Conservation (phyloP, 2,888 invertebrate species). For the Scotopteryx bipunctaria region DNA sequence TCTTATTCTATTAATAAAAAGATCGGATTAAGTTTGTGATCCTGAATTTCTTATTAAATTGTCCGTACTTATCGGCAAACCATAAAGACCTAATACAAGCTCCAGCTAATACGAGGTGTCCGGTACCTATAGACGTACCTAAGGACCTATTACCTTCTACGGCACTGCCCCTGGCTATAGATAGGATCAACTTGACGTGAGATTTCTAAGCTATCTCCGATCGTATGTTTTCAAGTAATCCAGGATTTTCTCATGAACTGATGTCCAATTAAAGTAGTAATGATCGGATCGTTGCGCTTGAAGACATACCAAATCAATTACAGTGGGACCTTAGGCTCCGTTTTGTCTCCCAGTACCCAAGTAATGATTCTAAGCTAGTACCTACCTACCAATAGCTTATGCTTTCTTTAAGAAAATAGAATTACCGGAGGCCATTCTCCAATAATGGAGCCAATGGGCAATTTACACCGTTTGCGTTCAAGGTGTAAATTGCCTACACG, state of each 20-base stretch:
- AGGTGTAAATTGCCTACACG: slow-evolving; percentile 13
- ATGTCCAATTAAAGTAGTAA: slow-evolving; percentile 21
- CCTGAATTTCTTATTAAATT: neutral
- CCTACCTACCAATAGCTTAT: too few species aligned
- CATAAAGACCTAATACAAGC: slow-evolving; percentile 19
- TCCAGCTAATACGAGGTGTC: slow-evolving; percentile 20
- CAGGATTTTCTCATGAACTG: slow-evolving; percentile 23
- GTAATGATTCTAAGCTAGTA: neutral
- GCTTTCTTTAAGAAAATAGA: too few species aligned
- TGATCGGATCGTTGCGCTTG: slow-evolving; percentile 8
- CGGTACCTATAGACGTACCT: slow-evolving; percentile 16
- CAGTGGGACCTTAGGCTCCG: neutral
- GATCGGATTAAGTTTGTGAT: neutral
- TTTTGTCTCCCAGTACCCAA: too few species aligned
- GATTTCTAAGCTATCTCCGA: slow-evolving; percentile 37
- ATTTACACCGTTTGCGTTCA: neutral
- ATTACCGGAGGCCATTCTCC: too few species aligned
- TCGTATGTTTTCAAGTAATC: slow-evolving; percentile 25
- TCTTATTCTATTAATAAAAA: too few species aligned
- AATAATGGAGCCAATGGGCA: neutral
- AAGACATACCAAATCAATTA: slow-evolving; percentile 1
- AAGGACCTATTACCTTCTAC: slow-evolving; percentile 19
- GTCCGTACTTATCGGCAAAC: slow-evolving; percentile 7
- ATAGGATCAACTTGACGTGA: slow-evolving; percentile 32
- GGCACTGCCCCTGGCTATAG: slow-evolving; percentile 25